Percentiles rank a stretch among this genome's conserved stretches.
These are phyloP conservation scores for Hippocampus kuda DNA, from an alignment of 2,797 vertebrate genomes.

Conservation along the genomic window DNA sequence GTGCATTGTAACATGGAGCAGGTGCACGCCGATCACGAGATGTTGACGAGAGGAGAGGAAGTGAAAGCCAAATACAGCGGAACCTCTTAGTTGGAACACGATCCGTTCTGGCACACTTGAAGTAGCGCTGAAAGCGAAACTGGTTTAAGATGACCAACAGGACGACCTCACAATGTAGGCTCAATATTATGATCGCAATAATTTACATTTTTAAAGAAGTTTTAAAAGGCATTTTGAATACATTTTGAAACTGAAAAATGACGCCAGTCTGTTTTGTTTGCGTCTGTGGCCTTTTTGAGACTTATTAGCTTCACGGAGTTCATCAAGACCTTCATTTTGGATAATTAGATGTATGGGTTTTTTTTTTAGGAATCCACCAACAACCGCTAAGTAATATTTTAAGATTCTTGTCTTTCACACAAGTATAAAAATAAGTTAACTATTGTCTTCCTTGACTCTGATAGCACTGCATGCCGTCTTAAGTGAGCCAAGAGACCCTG, in stretches of 20 bases:
- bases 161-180: neutral
- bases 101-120: neutral
- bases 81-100: conserved; percentile 1
- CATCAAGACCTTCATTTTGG: too few relatives aligned
- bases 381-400: neutral
- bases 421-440: neutral
- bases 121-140: neutral
- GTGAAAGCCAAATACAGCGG: conserved; percentile 43
- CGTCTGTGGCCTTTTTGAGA: too few relatives aligned
- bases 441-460: neutral
- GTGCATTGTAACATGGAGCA: conserved; percentile 58
- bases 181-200: neutral
- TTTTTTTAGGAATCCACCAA: neutral
- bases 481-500: neutral
- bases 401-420: neutral
- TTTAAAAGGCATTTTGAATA: neutral
- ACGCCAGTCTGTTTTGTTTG: too few relatives aligned
- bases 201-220: neutral
- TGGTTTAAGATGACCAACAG: neutral
- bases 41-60: conserved; percentile 28
- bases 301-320: too few relatives aligned
- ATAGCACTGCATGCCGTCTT: neutral
- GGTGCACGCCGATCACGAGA: conserved; percentile 55
- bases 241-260: neutral
- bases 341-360: too few relatives aligned